Evolutionary conservation across 1,140 invertebrate species (phyloP), one percentile per base, ranked within the genome.

Genomic region (Leptinotarsa texana): DNA sequence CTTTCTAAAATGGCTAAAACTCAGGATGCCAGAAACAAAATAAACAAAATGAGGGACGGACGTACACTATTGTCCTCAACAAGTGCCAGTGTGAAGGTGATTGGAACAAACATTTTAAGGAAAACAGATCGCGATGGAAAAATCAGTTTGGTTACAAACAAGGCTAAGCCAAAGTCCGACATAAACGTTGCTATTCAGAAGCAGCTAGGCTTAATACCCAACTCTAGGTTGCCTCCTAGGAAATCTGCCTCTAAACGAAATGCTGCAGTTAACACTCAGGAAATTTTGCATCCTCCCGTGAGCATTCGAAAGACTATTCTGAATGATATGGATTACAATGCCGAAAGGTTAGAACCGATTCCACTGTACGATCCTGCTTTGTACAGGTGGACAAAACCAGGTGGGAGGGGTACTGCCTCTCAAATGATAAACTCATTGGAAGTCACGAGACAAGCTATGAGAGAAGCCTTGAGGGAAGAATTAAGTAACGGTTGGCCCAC

Each of bases 1-100:
- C 85, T 93, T n/a, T 88, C 88, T 11, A 87, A 91, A 84, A 89
- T 90, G 71, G 90, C 90, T 3, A 90, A 90, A 76, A 89, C 85
- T 22, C 86, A 86, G 74, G 92, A 93, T 84, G 91, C 91, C 0
- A 86, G 92, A 62, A 86, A 88, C 33, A 88, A 90, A 78, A 80
- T 93, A 13, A 83, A 89, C 57, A 88, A 88, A 81, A 79, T 89
- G 22, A 80, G 87, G 27, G 85, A 82, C 49, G 67, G 42, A 18
- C 69, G 76, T 57, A 73, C 63, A 22, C 73, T 73, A 22, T 74
- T 75, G n/a, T 18, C 65, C 11, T 61, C 71, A 17, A 57, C 61
- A 13, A 81, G 77, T 71, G 66, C 75, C 51, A 82, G 78, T 70
- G 72, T 83, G 11, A 80, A 82, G 76, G 77, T 81, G n/a, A 83